phyloP scores from a whole-genome alignment of 37 sponge, comb jelly and placozoan species.

The Crambe crambe region DNA sequence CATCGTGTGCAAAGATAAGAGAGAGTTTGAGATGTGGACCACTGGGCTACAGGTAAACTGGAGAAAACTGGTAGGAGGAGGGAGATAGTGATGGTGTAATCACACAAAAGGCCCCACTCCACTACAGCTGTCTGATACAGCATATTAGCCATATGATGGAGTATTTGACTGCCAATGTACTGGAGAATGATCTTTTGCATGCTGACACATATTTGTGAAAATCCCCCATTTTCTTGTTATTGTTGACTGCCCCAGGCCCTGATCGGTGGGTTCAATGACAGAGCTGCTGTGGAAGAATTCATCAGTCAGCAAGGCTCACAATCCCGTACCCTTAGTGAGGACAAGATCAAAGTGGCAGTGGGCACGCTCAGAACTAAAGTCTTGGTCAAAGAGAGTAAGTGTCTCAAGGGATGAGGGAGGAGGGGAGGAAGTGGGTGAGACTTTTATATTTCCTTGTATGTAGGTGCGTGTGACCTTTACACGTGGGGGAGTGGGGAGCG shows the following conservation, averaged over 20 bases:
- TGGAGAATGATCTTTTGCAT: too few species aligned
- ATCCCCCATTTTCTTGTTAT: too few species aligned
- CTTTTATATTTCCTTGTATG: neutral
- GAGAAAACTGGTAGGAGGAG: too few species aligned
- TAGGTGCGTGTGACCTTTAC: slow-evolving; percentile 87
- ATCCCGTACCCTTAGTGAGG: neutral
- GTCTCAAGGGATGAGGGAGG: neutral
- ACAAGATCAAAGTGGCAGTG: slow-evolving; percentile 40
- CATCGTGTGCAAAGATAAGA: slow-evolving; percentile 81
- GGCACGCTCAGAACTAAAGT: slow-evolving; percentile 62
- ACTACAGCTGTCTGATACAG: too few species aligned
- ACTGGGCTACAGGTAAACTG: slow-evolving; percentile 54
- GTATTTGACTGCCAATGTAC: too few species aligned
- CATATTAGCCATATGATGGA: too few species aligned
- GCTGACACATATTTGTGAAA: too few species aligned
- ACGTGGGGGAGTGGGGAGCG: slow-evolving; percentile 81
- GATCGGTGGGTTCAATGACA: slow-evolving; percentile 61
- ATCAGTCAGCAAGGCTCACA: neutral
- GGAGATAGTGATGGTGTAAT: too few species aligned
- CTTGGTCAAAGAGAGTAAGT: slow-evolving; percentile 49
- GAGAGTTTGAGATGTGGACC: slow-evolving; percentile 85
- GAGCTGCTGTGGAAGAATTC: slow-evolving; percentile 43
- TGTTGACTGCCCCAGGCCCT: too few species aligned
- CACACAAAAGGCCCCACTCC: too few species aligned
- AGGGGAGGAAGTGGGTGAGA: neutral